Evolutionary conservation across 2,888 invertebrate species (phyloP).

Genomic region (Leptinotarsa peninsularis): DNA sequence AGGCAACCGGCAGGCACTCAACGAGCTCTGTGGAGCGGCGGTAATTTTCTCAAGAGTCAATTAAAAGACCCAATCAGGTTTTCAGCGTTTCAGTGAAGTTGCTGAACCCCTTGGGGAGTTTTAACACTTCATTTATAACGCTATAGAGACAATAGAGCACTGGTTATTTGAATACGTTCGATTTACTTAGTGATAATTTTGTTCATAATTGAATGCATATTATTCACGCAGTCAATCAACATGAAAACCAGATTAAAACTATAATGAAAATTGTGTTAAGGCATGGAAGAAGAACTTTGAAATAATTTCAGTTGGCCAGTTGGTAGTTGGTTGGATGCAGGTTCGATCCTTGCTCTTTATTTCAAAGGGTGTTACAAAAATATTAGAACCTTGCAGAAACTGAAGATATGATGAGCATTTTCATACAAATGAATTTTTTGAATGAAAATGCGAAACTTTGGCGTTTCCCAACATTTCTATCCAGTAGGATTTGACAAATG

Average conservation of each 20-base stretch:
- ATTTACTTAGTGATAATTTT: neutral
- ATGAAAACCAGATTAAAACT: neutral
- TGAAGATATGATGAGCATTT: no score
- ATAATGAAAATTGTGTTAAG: no score
- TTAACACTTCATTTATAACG: conserved; percentile 33
- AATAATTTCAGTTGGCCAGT: no score
- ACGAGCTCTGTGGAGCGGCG: conserved; percentile 35
- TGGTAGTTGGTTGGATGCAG: no score
- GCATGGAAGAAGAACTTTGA: no score
- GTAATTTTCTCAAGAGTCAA: conserved; percentile 50
- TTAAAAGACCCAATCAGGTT: conserved; percentile 47
- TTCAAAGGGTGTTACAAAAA: no score
- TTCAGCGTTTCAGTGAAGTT: conserved; percentile 20
- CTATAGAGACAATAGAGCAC: conserved; percentile 25
- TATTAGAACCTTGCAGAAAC: no score
- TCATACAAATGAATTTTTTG: no score
- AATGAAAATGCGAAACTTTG: no score
- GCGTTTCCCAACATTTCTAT: no score
- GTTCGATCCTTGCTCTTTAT: no score
- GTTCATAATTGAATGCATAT: neutral
- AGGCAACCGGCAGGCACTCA: conserved; percentile 26
- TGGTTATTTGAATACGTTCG: neutral
- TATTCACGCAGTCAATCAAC: neutral
- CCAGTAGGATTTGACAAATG: no score
- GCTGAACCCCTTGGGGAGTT: conserved; percentile 13